Percentiles rank a stretch among this genome's conserved stretches.
phyloP scores from a whole-genome alignment of 2,888 invertebrate species.

The Spilarctia lutea region DNA sequence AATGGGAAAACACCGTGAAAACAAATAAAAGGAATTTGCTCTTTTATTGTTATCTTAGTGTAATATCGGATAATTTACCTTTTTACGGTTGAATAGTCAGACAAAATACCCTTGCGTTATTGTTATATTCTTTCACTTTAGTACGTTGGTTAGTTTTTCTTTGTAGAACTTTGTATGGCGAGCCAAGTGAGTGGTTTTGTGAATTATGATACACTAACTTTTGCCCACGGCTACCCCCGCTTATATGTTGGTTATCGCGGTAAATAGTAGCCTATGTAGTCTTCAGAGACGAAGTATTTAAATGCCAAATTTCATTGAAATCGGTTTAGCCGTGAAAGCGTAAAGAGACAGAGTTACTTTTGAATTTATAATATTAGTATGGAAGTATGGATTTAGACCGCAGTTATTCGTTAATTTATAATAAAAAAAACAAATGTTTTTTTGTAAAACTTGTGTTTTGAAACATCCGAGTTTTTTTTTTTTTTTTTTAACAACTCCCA shows the following conservation, averaged over 20 bases:
- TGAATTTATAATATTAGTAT: no score
- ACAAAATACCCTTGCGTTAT: background rate
- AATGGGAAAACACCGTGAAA: constrained; percentile 11
- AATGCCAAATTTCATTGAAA: no score
- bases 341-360: no score
- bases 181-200: background rate
- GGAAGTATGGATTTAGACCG: background rate
- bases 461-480: no score
- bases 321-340: no score
- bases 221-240: no score
- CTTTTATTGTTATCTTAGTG: constrained; percentile 10
- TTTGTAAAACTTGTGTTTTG: no score
- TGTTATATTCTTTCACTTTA: background rate
- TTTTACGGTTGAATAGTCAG: constrained; percentile 5
- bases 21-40: constrained; percentile 7
- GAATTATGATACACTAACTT: background rate
- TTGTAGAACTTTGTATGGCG: background rate
- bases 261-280: no score
- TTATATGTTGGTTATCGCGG: no score
- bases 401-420: background rate
- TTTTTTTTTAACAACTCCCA: no score
- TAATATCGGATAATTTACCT: constrained; percentile 6
- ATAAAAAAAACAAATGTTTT: background rate
- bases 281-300: no score
- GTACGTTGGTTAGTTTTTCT: background rate